phyloP scores from a whole-genome alignment of 2,113 vertebrate genomes.

The Atractosteus spatula region DNA sequence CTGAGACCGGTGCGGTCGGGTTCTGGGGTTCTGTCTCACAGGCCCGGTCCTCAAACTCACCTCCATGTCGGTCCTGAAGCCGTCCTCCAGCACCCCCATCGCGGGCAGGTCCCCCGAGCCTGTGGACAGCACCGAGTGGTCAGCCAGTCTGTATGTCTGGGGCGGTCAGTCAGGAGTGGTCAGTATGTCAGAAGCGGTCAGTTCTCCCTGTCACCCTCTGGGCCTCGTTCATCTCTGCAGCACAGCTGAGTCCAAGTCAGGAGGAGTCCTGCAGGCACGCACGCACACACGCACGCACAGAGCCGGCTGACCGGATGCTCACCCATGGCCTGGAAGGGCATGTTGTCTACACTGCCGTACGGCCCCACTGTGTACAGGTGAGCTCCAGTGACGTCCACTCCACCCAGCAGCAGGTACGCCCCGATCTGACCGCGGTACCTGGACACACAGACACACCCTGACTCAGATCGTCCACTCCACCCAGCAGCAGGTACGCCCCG shows the following conservation, averaged over 20 bases:
- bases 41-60: slow-evolving; percentile 48
- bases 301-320: slow-evolving; percentile 4
- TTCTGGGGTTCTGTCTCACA: too few relatives aligned
- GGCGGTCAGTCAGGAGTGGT: neutral
- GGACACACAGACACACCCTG: neutral
- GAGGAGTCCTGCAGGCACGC: too few relatives aligned
- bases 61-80: slow-evolving; percentile 69
- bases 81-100: slow-evolving; percentile 75
- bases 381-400: slow-evolving; percentile 69
- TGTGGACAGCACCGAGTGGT: slow-evolving; percentile 27
- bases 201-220: neutral
- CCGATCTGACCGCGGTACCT: slow-evolving; percentile 78
- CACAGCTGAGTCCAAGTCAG: too few relatives aligned
- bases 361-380: slow-evolving; percentile 73
- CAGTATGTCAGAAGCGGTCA: neutral
- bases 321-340: slow-evolving; percentile 74
- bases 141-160: too few relatives aligned
- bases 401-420: slow-evolving; percentile 72
- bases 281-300: neutral
- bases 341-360: slow-evolving; percentile 63
- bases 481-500: slow-evolving; percentile 71
- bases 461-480: slow-evolving; percentile 44
- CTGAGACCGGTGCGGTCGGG: too few relatives aligned
- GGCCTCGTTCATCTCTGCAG: too few relatives aligned
- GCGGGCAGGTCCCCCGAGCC: slow-evolving; percentile 77